Conservation (phyloP, 1,140 invertebrate species). For the Maniola jurtina region DNA sequence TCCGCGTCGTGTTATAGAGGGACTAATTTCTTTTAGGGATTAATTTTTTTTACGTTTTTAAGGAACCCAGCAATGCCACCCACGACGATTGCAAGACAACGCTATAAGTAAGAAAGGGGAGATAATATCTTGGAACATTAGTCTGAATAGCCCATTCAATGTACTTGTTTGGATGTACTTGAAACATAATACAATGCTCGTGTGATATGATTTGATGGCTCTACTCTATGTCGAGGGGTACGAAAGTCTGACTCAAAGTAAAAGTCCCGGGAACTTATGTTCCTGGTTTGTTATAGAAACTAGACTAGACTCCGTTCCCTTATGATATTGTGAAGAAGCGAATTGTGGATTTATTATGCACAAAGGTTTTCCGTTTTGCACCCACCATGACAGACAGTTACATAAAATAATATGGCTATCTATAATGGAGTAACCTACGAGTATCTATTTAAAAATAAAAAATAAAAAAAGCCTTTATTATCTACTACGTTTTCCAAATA, state of each 20-base stretch:
- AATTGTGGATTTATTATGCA: too few relatives aligned
- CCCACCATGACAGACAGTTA: too few relatives aligned
- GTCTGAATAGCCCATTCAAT: constrained; percentile 39
- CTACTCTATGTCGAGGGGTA: not conserved
- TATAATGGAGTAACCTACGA: too few relatives aligned
- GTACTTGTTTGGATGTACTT: constrained; percentile 26
- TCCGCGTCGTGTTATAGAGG: constrained; percentile 71
- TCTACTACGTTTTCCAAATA: too few relatives aligned
- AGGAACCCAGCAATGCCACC: constrained; percentile 67
- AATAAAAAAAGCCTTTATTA: too few relatives aligned
- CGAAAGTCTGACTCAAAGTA: not conserved
- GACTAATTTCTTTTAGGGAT: constrained; percentile 74
- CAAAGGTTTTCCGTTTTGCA: too few relatives aligned
- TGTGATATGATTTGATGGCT: constrained; percentile 3
- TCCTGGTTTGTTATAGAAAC: too few relatives aligned
- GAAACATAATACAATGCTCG: constrained; percentile 18
- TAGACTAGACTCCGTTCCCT: too few relatives aligned
- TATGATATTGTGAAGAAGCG: too few relatives aligned
- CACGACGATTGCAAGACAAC: constrained; percentile 55
- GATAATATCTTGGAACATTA: constrained; percentile 48
- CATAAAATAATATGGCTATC: too few relatives aligned
- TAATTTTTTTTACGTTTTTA: constrained; percentile 61
- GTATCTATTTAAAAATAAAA: too few relatives aligned
- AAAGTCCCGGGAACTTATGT: too few relatives aligned
- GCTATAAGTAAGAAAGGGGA: constrained; percentile 38